Evolutionary conservation across 2,113 vertebrate genomes (phyloP).

Genomic region (Tragelaphus buxtoni): DNA sequence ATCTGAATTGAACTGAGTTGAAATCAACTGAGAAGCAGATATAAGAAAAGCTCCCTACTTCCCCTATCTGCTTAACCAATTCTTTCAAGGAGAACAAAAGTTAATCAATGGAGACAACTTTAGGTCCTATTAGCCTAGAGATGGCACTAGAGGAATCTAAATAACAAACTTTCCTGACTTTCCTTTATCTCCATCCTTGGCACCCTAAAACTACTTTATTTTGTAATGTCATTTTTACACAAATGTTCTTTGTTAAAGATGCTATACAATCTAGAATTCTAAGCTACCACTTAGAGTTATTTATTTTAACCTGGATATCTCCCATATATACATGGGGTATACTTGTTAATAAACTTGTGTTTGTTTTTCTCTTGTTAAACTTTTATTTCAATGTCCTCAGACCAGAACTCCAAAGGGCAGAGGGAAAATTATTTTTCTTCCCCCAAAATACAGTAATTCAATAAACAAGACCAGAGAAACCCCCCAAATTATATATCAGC

Average conservation of each 20-base stretch:
- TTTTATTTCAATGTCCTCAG: neutral
- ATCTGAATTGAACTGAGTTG: neutral
- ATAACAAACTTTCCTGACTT: neutral
- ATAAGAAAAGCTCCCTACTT: neutral
- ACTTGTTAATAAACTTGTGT: neutral
- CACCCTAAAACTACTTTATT: neutral
- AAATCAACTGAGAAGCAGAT: neutral
- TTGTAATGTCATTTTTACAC: neutral
- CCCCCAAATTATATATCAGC: neutral
- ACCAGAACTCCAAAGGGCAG: neutral
- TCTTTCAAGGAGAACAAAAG: neutral
- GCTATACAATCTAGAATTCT: neutral
- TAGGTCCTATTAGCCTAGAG: neutral
- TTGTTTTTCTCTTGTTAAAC: neutral
- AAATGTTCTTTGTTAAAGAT: neutral
- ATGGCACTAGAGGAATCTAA: neutral
- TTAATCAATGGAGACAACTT: neutral
- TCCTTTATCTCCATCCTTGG: neutral
- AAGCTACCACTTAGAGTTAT: neutral
- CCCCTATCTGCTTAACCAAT: neutral
- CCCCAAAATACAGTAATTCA: neutral
- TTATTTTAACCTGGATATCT: neutral
- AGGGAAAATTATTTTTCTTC: neutral
- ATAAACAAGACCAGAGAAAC: neutral
- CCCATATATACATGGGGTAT: neutral